A percentile compares a stretch with the other conserved stretches of the same genome.
Evolutionary conservation across 1,140 invertebrate species (phyloP).

Genomic region (Helicorthomorpha holstii): DNA sequence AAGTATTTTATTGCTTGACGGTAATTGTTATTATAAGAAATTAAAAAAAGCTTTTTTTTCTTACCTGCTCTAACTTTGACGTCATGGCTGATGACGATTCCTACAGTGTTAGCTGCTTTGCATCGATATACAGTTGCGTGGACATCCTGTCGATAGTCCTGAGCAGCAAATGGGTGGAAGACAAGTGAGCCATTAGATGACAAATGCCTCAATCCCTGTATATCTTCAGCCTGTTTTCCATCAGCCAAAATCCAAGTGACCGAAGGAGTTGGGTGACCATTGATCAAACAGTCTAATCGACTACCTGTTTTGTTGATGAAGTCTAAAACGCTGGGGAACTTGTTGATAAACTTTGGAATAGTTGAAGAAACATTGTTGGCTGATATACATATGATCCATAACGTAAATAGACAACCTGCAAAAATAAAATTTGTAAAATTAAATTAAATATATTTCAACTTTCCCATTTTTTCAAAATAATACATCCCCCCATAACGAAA

Average conservation of each 20-base stretch:
- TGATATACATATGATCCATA: too few relatives aligned
- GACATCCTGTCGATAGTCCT: not conserved
- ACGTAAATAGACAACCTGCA: too few relatives aligned
- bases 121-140: not conserved
- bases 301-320: not conserved
- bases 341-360: too few relatives aligned
- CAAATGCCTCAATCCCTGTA: not conserved
- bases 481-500: too few relatives aligned
- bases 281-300: not conserved
- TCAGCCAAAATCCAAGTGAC: not conserved
- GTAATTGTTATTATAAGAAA: too few relatives aligned
- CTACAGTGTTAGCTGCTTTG: not conserved
- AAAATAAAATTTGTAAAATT: too few relatives aligned
- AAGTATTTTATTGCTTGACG: too few relatives aligned
- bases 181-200: not conserved
- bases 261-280: too few relatives aligned
- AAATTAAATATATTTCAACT: too few relatives aligned
- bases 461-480: too few relatives aligned
- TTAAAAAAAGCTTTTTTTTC: not conserved
- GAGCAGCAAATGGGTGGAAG: not conserved
- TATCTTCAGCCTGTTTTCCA: not conserved
- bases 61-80: not conserved
- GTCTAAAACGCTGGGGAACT: too few relatives aligned
- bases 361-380: too few relatives aligned
- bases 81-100: not conserved